A percentile compares a stretch with the other conserved stretches of the same genome.
Conservation (phyloP, 1,140 invertebrate genomes). For the Cardiocondyla obscurior region DNA sequence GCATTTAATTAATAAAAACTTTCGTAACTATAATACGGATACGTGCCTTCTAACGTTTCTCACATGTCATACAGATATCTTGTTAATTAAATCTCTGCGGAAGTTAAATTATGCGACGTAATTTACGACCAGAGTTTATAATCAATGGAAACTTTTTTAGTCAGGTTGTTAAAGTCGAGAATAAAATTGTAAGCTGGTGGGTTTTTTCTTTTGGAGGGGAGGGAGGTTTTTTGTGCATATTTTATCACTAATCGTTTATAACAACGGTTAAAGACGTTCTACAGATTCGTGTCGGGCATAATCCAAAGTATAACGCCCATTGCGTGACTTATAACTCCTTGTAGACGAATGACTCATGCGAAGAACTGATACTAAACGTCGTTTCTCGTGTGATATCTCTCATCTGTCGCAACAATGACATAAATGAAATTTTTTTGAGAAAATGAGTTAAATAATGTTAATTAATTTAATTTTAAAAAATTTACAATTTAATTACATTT, state of each 20-base stretch:
- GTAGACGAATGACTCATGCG: slow-evolving; percentile 27
- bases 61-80: background rate
- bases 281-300: background rate
- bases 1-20: background rate
- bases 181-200: background rate
- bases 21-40: background rate
- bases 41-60: background rate
- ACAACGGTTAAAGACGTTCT: background rate
- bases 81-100: background rate
- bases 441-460: background rate
- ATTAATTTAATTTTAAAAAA: no score
- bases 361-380: background rate
- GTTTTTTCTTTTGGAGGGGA: no score
- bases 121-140: no score
- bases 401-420: background rate
- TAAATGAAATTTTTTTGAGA: background rate
- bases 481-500: no score
- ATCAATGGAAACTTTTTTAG: background rate
- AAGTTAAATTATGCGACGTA: no score
- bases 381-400: background rate
- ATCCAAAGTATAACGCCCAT: slow-evolving; percentile 7
- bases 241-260: background rate
- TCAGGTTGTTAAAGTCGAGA: background rate
- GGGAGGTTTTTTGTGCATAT: background rate
- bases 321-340: slow-evolving; percentile 24